Evolutionary conservation across 1,140 invertebrate genomes (phyloP).

Genomic region (Oncopodura yosiiana): DNA sequence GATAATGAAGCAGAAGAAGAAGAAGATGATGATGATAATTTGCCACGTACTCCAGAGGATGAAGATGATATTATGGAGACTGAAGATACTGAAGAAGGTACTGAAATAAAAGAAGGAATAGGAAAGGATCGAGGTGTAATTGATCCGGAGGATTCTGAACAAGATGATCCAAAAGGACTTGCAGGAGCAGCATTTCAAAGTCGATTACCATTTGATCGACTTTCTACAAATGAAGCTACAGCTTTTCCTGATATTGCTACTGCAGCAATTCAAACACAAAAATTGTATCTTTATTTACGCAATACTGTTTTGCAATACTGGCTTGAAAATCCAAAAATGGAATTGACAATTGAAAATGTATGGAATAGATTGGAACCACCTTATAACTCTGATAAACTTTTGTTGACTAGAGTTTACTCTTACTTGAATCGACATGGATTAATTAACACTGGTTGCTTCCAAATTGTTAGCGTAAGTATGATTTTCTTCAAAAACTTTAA

Average conservation of each 20-base stretch:
- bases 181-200: slow-evolving; percentile 90
- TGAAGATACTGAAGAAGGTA: slow-evolving; percentile 7
- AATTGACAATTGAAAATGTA: slow-evolving; percentile 72
- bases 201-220: slow-evolving; percentile 84
- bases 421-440: slow-evolving; percentile 93
- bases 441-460: slow-evolving; percentile 97
- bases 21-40: slow-evolving; percentile 12
- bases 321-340: slow-evolving; percentile 90
- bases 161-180: slow-evolving; percentile 49
- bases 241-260: slow-evolving; percentile 83
- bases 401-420: slow-evolving; percentile 76
- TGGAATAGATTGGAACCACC: slow-evolving; percentile 75
- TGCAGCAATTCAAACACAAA: slow-evolving; percentile 69
- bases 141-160: slow-evolving; percentile 40
- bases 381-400: slow-evolving; percentile 78
- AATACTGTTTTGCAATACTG: slow-evolving; percentile 92
- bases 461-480: slow-evolving; percentile 58
- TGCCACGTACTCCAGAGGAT: background rate
- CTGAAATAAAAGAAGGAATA: background rate
- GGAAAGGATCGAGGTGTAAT: slow-evolving; percentile 4
- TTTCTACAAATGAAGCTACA: slow-evolving; percentile 85
- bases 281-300: slow-evolving; percentile 83
- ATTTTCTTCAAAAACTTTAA: background rate
- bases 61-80: slow-evolving; percentile 12
- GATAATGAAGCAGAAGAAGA: slow-evolving; percentile 10